Base-by-base conservation (phyloP, 1,140 invertebrate species). In the Trypoxylus dichotomus region DNA sequence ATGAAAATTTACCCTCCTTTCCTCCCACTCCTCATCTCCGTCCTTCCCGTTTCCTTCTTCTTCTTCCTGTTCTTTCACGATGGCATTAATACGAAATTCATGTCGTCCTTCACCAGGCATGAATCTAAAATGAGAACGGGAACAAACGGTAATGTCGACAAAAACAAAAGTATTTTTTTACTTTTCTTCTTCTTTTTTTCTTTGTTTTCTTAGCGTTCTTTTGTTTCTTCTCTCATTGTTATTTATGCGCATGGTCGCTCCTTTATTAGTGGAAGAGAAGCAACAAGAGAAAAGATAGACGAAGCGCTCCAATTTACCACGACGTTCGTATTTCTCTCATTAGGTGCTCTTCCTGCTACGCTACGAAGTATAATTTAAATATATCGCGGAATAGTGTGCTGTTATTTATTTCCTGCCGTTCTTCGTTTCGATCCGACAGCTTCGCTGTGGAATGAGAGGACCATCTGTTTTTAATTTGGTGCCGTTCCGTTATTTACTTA, bases 241-340 rank as follows among this genome's bases (percentile, higher is more conserved):
- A 63, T 63, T 63, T 63, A 63, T 47, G 43, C 43, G n/a, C 21
- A 19, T 63, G 19, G 60, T 63, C 60, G 19, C 60, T 63, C 24
- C 60, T 63, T 63, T 63, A 21, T 63, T 63, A 0, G 47, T 19
- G 7, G 27, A 68, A 68, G 15, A 58, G 21, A 5, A 58, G 15
- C 7, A 21, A 8, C 15, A 58, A 58, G 47, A 2, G 15, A 58
- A 58, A 58, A 13, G 47, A 58, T 58, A n/a, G 21, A 58, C 47
- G 47, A 10, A 21, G 47, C 47, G 5, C 15, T 7, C 7, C 47
- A 58, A 58, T 58, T 58, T 58, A 58, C 7, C 47, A 37, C 10
- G 5, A 58, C 13, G 47, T 13, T 58, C 47, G 47, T 58, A 58
- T 58, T 58, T 58, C 47, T 3, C 47, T 58, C 21, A 21, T 58